Conservation (phyloP, 2,797 vertebrate genomes). For the Sphaeramia orbicularis region DNA sequence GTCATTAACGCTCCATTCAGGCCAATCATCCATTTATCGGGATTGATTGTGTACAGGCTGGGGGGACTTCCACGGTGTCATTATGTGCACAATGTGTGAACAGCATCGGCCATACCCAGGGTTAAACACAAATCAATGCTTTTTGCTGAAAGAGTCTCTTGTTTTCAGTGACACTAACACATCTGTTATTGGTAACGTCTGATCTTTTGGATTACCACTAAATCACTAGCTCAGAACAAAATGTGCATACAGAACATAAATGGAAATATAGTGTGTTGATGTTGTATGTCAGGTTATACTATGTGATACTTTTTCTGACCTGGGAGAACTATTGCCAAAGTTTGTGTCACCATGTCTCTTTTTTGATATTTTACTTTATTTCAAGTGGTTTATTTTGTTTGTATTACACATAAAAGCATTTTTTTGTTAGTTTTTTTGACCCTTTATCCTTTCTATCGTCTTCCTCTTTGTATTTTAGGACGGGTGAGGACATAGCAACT, state of each 20-base stretch:
- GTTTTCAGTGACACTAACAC: conserved; percentile 52
- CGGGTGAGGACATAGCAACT: conserved; percentile 92
- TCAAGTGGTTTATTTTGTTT: background rate
- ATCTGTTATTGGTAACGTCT: conserved; percentile 38
- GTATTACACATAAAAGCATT: background rate
- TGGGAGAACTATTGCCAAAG: background rate
- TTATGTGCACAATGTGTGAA: conserved; percentile 50
- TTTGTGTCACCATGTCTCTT: background rate
- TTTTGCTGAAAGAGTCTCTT: conserved; percentile 49
- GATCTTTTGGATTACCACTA: conserved; percentile 7
- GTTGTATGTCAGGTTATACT: conserved; percentile 3
- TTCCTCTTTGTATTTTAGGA: conserved; percentile 82
- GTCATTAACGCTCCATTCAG: conserved; percentile 74
- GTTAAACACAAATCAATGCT: conserved; percentile 81
- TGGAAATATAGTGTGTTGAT: background rate
- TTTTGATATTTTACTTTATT: background rate
- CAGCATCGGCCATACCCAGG: conserved; percentile 40
- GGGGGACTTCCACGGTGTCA: conserved; percentile 48
- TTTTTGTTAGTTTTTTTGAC: background rate
- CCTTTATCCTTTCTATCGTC: background rate
- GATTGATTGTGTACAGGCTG: conserved; percentile 70
- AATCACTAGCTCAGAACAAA: conserved; percentile 2
- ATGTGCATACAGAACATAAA: background rate
- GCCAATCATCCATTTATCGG: conserved; percentile 71
- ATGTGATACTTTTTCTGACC: conserved; percentile 11